phyloP scores from a whole-genome alignment of 2,113 vertebrate genomes.

The Otis tarda region DNA sequence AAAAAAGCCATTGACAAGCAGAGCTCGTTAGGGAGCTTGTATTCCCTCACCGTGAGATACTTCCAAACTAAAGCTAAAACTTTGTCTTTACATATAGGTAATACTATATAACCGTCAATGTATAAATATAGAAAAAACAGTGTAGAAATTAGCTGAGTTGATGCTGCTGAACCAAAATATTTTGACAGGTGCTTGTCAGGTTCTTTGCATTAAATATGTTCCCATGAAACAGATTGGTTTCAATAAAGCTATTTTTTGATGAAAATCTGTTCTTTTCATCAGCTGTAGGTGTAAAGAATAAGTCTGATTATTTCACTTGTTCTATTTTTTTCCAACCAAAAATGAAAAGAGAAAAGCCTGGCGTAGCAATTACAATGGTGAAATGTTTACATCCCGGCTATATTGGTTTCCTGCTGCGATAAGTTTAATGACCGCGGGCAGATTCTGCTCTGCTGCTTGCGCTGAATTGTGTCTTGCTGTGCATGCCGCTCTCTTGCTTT shows the following conservation, averaged over 20 bases:
- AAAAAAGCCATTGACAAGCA: background rate
- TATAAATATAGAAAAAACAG: background rate
- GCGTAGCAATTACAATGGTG: background rate
- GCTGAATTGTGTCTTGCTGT: background rate
- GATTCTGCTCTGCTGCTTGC: background rate
- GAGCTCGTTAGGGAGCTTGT: background rate
- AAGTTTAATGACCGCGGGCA: background rate
- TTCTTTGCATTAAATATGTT: slow-evolving; percentile 7
- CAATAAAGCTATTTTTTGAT: slow-evolving; percentile 29
- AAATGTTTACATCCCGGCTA: background rate
- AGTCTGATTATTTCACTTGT: background rate
- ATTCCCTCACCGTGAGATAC: background rate
- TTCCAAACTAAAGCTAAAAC: background rate
- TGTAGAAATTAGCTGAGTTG: slow-evolving; percentile 40
- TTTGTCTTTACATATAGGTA: background rate
- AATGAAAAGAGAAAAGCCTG: background rate
- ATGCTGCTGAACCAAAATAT: slow-evolving; percentile 49
- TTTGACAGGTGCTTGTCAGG: slow-evolving; percentile 63
- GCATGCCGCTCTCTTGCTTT: background rate
- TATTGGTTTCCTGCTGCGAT: background rate
- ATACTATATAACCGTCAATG: background rate
- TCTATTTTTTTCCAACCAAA: background rate
- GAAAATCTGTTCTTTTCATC: slow-evolving; percentile 16
- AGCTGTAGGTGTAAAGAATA: slow-evolving; percentile 24
- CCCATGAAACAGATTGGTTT: slow-evolving; percentile 19